phyloP scores from a whole-genome alignment of 2,113 vertebrate genomes.

The Eolophus roseicapilla region DNA sequence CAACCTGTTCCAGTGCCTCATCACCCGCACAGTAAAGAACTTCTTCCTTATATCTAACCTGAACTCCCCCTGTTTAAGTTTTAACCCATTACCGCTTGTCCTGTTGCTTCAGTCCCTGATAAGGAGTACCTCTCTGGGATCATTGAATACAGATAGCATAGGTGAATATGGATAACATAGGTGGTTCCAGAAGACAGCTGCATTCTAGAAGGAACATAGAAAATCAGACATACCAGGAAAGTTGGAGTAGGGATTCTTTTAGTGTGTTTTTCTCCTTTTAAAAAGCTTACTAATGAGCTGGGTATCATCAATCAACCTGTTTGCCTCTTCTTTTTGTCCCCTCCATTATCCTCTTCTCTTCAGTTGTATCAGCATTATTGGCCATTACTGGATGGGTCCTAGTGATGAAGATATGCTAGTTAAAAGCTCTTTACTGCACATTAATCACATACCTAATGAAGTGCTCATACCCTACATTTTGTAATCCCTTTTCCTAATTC shows the following conservation, averaged over 20 bases:
- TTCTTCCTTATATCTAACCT: neutral
- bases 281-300: neutral
- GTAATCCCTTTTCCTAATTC: neutral
- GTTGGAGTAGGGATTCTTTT: neutral
- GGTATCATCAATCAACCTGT: neutral
- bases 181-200: neutral
- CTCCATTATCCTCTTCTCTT: neutral
- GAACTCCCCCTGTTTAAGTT: neutral
- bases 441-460: neutral
- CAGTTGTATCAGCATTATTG: neutral
- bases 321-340: neutral
- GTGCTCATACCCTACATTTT: neutral
- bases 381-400: neutral
- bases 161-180: neutral
- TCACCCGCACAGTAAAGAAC: neutral
- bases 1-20: neutral
- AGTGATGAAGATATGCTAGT: neutral
- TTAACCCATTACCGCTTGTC: neutral
- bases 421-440: neutral
- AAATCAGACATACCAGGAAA: neutral
- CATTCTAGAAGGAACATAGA: neutral
- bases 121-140: neutral
- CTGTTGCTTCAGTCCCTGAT: neutral
- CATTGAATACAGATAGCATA: no score
- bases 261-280: neutral